Percentiles rank a stretch among this genome's conserved stretches.
Evolutionary conservation across 2,797 vertebrate species (phyloP).

Genomic region (Scolopax rusticola): DNA sequence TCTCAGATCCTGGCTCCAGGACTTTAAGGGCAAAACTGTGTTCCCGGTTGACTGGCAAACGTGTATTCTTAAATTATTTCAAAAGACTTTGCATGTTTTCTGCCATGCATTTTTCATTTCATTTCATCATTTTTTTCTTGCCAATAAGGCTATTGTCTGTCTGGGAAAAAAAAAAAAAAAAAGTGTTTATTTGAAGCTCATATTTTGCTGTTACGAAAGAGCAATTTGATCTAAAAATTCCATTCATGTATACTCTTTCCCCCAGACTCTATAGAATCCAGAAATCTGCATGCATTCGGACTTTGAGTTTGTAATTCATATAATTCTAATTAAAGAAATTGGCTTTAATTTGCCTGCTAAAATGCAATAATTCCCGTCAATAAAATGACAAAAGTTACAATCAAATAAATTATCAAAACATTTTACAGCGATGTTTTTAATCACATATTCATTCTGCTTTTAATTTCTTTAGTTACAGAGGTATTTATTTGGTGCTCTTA

Average conservation of each 20-base stretch:
- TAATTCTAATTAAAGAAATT: neutral
- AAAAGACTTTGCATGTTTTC: neutral
- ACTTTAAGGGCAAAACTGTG: neutral
- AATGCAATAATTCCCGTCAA: slow-evolving; percentile 11
- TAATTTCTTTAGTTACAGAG: neutral
- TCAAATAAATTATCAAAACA: neutral
- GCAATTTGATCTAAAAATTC: neutral
- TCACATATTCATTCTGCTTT: neutral
- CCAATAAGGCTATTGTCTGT: neutral
- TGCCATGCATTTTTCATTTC: slow-evolving; percentile 15
- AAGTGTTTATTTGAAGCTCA: neutral
- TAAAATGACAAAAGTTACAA: neutral
- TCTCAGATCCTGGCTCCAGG: neutral
- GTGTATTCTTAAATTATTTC: neutral
- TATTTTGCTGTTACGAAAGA: neutral
- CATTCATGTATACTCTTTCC: neutral
- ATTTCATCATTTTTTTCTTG: slow-evolving; percentile 11
- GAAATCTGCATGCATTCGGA: neutral
- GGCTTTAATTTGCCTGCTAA: neutral
- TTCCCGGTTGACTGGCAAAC: neutral
- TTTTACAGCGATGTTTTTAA: neutral
- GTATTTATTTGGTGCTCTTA: neutral
- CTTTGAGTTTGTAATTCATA: neutral
- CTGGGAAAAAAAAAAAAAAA: neutral
- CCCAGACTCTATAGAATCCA: neutral